A percentile compares a stretch with the other conserved stretches of the same genome.
Evolutionary conservation across 2,888 invertebrate genomes (phyloP).

Genomic region (Nowickia ferox): DNA sequence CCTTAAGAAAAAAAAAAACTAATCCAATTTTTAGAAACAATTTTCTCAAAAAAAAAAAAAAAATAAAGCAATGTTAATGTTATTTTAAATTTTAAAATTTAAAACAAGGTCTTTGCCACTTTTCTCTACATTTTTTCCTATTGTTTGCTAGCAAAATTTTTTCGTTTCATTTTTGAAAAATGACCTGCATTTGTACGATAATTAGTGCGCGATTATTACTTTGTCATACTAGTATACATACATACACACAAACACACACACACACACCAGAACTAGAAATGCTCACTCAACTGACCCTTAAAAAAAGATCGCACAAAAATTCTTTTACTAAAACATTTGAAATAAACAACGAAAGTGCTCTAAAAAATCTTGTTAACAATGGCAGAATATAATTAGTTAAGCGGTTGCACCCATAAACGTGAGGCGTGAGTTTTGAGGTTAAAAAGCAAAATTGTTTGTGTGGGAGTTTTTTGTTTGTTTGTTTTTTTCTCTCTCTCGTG

Average conservation of each 20-base stretch:
- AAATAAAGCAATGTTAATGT: slow-evolving; percentile 64
- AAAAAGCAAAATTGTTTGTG: slow-evolving; percentile 37
- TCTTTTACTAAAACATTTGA: slow-evolving; percentile 9
- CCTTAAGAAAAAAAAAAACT: slow-evolving; percentile 71
- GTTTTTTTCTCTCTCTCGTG: slow-evolving; percentile 1
- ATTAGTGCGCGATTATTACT: slow-evolving; percentile 77
- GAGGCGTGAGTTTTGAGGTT: slow-evolving; percentile 43
- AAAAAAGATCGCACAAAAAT: slow-evolving; percentile 69
- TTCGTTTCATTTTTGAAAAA: slow-evolving; percentile 25
- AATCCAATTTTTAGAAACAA: slow-evolving; percentile 80
- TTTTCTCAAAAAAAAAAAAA: slow-evolving; percentile 64
- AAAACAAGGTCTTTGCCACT: slow-evolving; percentile 69
- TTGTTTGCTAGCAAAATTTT: neutral
- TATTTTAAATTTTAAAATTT: slow-evolving; percentile 42
- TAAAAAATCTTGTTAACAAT: slow-evolving; percentile 63
- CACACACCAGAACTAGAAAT: neutral
- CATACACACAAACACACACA: too few relatives aligned
- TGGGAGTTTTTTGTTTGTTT: neutral
- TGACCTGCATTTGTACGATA: slow-evolving; percentile 74
- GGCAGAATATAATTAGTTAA: slow-evolving; percentile 66
- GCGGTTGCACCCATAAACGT: neutral
- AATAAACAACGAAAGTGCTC: slow-evolving; percentile 34
- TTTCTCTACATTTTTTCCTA: slow-evolving; percentile 5
- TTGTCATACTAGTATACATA: slow-evolving; percentile 62
- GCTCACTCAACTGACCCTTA: slow-evolving; percentile 55